Evolutionary conservation across 2,797 vertebrate genomes (phyloP).

Genomic region (Crocidura indochinensis): DNA sequence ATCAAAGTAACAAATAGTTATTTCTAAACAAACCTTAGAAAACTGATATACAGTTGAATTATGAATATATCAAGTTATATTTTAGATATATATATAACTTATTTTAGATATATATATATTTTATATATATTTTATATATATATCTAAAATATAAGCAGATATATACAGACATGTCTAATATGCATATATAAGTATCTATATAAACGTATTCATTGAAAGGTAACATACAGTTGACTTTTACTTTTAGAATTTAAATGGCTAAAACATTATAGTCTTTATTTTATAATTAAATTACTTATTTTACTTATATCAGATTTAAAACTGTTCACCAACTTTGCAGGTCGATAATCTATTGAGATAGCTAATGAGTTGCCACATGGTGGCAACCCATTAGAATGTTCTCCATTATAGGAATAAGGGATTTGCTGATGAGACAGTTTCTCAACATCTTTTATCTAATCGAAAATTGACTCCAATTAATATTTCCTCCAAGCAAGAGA

Average conservation of each 20-base stretch:
- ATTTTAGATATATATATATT: too few species aligned
- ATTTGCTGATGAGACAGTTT: constrained; percentile 65
- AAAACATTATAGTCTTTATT: not conserved
- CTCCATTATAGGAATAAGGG: not conserved
- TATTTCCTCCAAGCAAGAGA: constrained; percentile 77
- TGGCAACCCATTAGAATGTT: constrained; percentile 34
- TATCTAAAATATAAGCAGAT: not conserved
- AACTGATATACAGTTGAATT: not conserved
- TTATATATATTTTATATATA: not conserved
- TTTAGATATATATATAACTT: too few species aligned
- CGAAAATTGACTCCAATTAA: constrained; percentile 81
- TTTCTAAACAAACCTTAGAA: not conserved
- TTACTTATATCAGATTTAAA: constrained; percentile 36
- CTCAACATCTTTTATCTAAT: constrained; percentile 72
- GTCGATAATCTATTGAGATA: not conserved
- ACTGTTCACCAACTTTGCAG: constrained; percentile 23
- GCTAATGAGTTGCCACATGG: not conserved
- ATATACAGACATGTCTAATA: not conserved
- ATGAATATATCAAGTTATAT: not conserved
- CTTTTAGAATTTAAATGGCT: constrained; percentile 35
- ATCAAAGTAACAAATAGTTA: not conserved
- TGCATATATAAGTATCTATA: not conserved
- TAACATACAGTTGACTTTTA: constrained; percentile 13
- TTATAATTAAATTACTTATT: constrained; percentile 41
- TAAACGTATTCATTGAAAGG: not conserved